These are phyloP conservation scores for Zeus faber DNA, from an alignment of 2,113 vertebrate species.

Conservation along the genomic window DNA sequence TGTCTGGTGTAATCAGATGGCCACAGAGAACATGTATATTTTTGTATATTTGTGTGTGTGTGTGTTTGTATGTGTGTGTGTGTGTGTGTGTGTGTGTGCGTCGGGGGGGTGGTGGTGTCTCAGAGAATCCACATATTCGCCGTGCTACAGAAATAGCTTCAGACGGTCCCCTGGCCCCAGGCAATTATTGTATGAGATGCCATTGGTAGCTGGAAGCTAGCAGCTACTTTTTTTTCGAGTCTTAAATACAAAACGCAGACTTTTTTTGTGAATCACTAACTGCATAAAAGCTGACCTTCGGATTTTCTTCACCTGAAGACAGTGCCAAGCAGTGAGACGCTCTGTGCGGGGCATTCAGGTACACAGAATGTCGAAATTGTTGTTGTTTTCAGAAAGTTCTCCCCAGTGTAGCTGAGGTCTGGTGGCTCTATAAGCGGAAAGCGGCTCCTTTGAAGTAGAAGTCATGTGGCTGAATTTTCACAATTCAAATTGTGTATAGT, in stretches of 20 bases:
- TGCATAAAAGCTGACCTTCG: neutral
- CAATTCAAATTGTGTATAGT: constrained; percentile 15
- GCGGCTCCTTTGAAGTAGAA: constrained; percentile 32
- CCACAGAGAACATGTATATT: too few species aligned
- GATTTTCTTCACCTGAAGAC: neutral
- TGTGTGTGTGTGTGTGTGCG: too few species aligned
- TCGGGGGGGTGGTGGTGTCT: too few species aligned
- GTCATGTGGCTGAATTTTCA: constrained; percentile 24
- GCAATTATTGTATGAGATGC: neutral
- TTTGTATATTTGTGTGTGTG: too few species aligned
- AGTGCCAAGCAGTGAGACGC: too few species aligned
- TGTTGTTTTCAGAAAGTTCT: too few species aligned
- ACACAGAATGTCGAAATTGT: too few species aligned
- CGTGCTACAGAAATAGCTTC: neutral
- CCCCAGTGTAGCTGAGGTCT: too few species aligned
- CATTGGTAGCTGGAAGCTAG: neutral
- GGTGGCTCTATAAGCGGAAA: too few species aligned
- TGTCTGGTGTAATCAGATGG: neutral
- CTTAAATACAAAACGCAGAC: neutral
- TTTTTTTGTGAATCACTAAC: neutral
- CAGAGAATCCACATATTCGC: neutral
- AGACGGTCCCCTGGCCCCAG: neutral
- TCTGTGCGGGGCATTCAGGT: too few species aligned
- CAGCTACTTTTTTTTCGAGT: neutral
- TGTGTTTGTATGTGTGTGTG: too few species aligned